Base-by-base conservation (phyloP, 2,888 invertebrate genomes). In the Abrostola triplasia region DNA sequence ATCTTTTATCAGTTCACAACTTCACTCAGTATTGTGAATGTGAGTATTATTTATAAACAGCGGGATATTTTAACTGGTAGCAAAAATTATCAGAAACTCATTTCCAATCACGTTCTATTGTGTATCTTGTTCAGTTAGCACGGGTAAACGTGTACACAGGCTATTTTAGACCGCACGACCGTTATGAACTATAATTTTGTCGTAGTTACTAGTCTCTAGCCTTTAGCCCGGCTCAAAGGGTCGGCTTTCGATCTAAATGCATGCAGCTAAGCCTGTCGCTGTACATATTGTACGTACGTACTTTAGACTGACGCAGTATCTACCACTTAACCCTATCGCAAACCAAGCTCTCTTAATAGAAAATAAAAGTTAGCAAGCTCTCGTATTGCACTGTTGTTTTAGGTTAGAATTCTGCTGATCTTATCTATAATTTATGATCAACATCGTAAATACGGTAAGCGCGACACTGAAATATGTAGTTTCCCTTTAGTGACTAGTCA, bases 51-150 rank as follows among this genome's bases (percentile, higher is more conserved):
- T 42, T 10, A 11, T 41, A 11, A 6, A 5, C 11, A 42, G 8
- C 37, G 11, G 13, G 13, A 11, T 36, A 36, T 49, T 40, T 47
- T 12, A 55, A 52, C 42, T 53, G 35, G 48, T 36, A 49, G 36
- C 55, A 53, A 58, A 71, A 71, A 62, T 67, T 12, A 53, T 60
- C 35, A 53, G 40, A 36, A 73, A 59, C 59, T 68, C 44, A 66
- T 67, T 78, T 73, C 48, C 64, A 70, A 68, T 70, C 77, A 77
- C 76, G 79, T 78, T 62, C 61, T 58, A 51, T 68, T 78, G 71
- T 78, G 60, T 67, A 62, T 54, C 41, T 64, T 67, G 68, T 76
- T 64, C 59, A 61, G 60, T 50, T 60, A 37, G 63, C 53, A 48
- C 12, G 63, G 58, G 59, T 59, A 47, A 74, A 64, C n/a, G 47